Evolutionary conservation across 1,140 invertebrate species (phyloP).

Genomic region (Trichoplusia ni): DNA sequence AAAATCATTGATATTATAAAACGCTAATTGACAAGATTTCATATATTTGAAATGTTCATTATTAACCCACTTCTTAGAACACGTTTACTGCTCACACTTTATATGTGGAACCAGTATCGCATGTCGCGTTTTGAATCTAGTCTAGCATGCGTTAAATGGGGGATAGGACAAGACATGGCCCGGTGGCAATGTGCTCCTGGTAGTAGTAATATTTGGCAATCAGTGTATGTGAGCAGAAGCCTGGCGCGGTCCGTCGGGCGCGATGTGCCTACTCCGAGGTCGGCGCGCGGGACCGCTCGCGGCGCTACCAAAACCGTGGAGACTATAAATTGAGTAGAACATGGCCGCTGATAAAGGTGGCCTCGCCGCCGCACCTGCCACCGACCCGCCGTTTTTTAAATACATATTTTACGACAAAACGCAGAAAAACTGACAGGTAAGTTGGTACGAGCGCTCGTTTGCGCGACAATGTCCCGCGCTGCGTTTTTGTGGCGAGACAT

Average conservation of each 20-base stretch:
- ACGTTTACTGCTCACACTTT: too few relatives aligned
- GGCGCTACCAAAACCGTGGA: slow-evolving; percentile 53
- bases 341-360: slow-evolving; percentile 55
- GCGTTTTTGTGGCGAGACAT: slow-evolving; percentile 20
- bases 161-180: too few relatives aligned
- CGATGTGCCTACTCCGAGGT: slow-evolving; percentile 10
- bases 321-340: slow-evolving; percentile 56
- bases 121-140: too few relatives aligned
- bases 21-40: neutral
- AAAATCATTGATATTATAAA: slow-evolving; percentile 5
- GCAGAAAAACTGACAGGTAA: slow-evolving; percentile 59
- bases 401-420: slow-evolving; percentile 60
- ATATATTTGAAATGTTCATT: neutral
- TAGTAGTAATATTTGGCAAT: too few relatives aligned
- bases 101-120: too few relatives aligned
- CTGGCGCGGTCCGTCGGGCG: slow-evolving; percentile 9
- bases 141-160: too few relatives aligned
- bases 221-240: too few relatives aligned
- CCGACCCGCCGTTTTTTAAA: slow-evolving; percentile 46
- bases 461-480: slow-evolving; percentile 36
- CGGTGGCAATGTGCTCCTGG: too few relatives aligned
- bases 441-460: slow-evolving; percentile 13
- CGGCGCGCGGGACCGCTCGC: slow-evolving; percentile 46
- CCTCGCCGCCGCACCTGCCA: slow-evolving; percentile 60
- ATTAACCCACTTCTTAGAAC: too few relatives aligned